Evolutionary conservation across 2,113 vertebrate species (phyloP), one percentile per base, ranked within the genome.

Genomic region (Platycercus adscitus): DNA sequence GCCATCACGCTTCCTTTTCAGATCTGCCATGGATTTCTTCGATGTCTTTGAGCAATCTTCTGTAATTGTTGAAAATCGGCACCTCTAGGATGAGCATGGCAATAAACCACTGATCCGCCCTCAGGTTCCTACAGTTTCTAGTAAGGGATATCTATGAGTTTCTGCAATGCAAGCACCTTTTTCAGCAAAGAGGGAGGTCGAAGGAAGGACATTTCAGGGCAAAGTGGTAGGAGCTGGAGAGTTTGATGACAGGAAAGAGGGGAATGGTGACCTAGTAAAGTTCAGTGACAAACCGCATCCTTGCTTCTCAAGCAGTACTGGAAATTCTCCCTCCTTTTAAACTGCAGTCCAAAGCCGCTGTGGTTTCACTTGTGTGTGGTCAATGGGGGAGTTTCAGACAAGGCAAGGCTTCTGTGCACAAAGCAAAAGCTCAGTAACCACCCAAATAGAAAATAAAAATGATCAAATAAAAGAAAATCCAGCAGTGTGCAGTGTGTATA

Each of bases 381-480:
- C 25, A 83, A 21, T 46, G 33, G 16, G 44, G n/a, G 41, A 86
- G 19, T 21, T 83, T 56, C 1, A 5, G 44, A 81, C 21, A 84
- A 70, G 29, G 33, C 29, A 65, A 86, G 12, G 6, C 39, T 95
- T 64, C 64, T 63, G 19, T 73, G 52, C 50, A 88, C 55, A 84
- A 78, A 68, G 35, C 55, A 55, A 92, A 91, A 92, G 3, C 46
- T 94, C 76, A 63, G 16, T 39, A 84, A 72, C 37, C 33, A 50
- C 28, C 7, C 35, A 82, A 87, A 78, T 13, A 78, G 83, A 81
- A 77, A 53, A 9, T 14, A 75, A 44, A 86, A 93, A 82, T 77
- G 58, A 94, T 14, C 15, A 95, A 96, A 75, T 68, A 47, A 78
- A 92, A 86, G 49, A 66, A 91, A 91, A 91, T n/a, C 6, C 35